Base-by-base conservation (phyloP, 2,888 invertebrate species). In the Drosophila ezoana region DNA sequence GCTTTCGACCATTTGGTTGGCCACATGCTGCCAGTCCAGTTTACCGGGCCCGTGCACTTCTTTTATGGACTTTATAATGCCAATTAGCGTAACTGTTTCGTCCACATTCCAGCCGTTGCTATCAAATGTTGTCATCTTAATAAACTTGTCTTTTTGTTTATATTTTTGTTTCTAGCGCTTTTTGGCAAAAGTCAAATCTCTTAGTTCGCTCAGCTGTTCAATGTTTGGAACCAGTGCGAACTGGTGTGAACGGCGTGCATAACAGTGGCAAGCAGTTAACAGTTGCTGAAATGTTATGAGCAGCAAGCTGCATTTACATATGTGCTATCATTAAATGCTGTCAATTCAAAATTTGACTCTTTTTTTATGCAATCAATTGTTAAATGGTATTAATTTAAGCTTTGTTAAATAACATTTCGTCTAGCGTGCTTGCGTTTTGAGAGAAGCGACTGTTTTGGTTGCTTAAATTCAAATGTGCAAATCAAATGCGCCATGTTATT, bases 11-110 rank as follows among this genome's bases (percentile, higher is more conserved):
- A 77, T 45, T 77, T 77, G 52, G 3, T 6, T 33, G 6, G 62
- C 74, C 14, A 73, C 74, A 16, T 62, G 20, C 14, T 62, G 49
- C 76, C 76, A 76, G 28, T 76, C 65, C 23, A 70, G 23, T 16
- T 37, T 60, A n/a, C 14, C 57, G 14, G 33, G 3, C 33, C 11
- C 40, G 14, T 59, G 16, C 1, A 28, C n/a, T 4, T 52, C 53
- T 32, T 58, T 63, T 0, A 70, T 10, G 0, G 54, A 23, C 18
- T 65, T 74, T 2, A 76, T 10, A 20, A 75, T 74, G 8, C 11
- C 20, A 37, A 76, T 58, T 3, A 79, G 20, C 1, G 45, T 20
- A 33, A 79, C 33, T 18, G 70, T 76, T 53, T 76, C 76, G 4
- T 59, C 61, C 0, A 37, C 44, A 4, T 41, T 16, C 76, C 76